These are phyloP conservation scores for Megaustenia siamemsis DNA, from an alignment of 2,888 invertebrate species.

Conservation along the genomic window DNA sequence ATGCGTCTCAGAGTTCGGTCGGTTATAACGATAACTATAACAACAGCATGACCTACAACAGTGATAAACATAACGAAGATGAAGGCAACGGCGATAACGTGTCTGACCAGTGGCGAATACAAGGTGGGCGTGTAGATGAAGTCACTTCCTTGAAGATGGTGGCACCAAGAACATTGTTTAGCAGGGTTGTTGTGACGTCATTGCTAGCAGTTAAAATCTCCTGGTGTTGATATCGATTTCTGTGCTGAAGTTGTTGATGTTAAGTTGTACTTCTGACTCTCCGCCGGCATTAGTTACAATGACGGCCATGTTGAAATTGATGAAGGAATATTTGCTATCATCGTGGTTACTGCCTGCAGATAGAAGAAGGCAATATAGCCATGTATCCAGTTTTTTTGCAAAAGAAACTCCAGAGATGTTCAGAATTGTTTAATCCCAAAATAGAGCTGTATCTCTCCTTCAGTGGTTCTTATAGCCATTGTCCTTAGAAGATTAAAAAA, in stretches of 20 bases:
- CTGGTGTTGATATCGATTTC: background rate
- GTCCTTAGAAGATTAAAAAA: no score
- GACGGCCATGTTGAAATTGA: background rate
- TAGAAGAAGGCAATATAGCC: background rate
- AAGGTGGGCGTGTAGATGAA: slow-evolving; percentile 46
- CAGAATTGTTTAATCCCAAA: background rate
- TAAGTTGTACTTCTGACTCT: no score
- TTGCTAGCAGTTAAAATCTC: background rate
- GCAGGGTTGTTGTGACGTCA: background rate
- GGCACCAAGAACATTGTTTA: slow-evolving; percentile 29
- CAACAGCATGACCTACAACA: slow-evolving; percentile 30
- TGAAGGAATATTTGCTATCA: background rate
- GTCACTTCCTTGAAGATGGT: slow-evolving; percentile 31
- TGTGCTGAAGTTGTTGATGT: background rate
- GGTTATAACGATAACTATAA: slow-evolving; percentile 35
- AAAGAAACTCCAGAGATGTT: background rate
- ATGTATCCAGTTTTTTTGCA: background rate
- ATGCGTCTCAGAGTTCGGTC: slow-evolving; percentile 32
- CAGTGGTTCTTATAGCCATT: no score
- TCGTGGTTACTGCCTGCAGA: background rate
- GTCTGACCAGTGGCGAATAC: slow-evolving; percentile 9
- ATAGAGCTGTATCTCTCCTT: no score
- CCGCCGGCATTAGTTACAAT: background rate
- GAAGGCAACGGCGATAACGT: slow-evolving; percentile 35
- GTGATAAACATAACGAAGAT: slow-evolving; percentile 28